These are phyloP conservation scores for Ephydatia muelleri DNA, from an alignment of 37 sponge, comb jelly and placozoan species.

Conservation along the genomic window DNA sequence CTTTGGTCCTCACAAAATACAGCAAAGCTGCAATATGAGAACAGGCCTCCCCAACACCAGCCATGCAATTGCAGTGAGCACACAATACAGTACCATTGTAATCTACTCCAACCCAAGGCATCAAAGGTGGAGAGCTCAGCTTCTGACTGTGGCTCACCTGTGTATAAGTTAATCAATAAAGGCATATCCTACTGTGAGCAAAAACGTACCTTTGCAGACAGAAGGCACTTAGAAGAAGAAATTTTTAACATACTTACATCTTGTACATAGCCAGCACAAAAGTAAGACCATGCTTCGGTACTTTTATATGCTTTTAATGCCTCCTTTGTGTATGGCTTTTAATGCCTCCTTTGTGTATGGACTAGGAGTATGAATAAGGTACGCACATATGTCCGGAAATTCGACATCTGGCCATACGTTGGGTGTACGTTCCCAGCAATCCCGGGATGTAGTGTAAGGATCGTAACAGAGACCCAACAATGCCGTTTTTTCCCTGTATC, in stretches of 20 bases:
- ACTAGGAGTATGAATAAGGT: no score
- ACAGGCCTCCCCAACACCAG: conserved; percentile 17
- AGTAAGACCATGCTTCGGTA: background rate
- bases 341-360: no score
- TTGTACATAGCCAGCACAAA: conserved; percentile 9
- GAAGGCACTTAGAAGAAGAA: background rate
- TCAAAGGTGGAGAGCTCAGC: conserved; percentile 3
- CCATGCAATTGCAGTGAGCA: conserved; percentile 29
- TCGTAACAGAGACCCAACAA: no score
- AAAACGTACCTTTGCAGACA: conserved; percentile 2
- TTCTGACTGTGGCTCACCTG: conserved; percentile 20
- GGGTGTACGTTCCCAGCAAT: no score
- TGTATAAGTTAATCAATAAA: background rate
- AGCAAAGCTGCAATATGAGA: conserved; percentile 13
- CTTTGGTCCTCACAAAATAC: background rate
- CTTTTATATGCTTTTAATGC: conserved; percentile 1
- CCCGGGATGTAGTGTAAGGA: no score
- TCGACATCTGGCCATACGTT: no score
- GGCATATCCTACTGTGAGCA: background rate
- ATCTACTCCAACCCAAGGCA: conserved; percentile 9
- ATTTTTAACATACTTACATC: background rate
- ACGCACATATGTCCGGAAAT: no score
- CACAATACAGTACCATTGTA: background rate
- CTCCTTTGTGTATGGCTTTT: no score
- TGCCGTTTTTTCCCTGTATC: no score